Evolutionary conservation across 1,140 invertebrate genomes (phyloP).

Genomic region (Scaptomyza pallida): DNA sequence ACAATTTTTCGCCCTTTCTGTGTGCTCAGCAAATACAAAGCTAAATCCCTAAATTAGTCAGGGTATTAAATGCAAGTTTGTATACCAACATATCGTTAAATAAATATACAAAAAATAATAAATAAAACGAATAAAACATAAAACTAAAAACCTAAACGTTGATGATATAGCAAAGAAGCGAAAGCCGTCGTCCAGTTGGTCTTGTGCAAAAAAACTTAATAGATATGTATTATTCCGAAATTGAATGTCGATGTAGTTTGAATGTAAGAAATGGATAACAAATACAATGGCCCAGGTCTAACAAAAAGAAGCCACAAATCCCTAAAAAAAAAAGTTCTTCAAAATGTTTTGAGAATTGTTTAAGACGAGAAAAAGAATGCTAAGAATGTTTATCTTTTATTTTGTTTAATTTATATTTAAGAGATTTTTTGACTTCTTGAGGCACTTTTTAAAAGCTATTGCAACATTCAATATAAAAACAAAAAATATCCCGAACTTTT

Average conservation of each 20-base stretch:
- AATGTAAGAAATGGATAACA: constrained; percentile 40
- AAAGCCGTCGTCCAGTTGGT: constrained; percentile 37
- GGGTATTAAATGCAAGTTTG: constrained; percentile 78
- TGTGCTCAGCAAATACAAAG: constrained; percentile 51
- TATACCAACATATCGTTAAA: constrained; percentile 82
- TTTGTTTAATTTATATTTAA: constrained; percentile 12
- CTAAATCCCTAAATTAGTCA: constrained; percentile 68
- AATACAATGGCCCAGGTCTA: constrained; percentile 21
- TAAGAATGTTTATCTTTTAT: no score
- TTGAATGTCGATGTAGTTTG: constrained; percentile 52
- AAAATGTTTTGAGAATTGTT: constrained; percentile 40
- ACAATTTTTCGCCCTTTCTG: constrained; percentile 32
- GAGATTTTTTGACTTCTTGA: constrained; percentile 31
- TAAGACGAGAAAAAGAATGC: no score
- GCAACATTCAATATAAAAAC: constrained; percentile 26
- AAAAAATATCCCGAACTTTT: constrained; percentile 49
- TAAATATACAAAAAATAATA: constrained; percentile 68
- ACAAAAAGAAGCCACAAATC: constrained; percentile 20
- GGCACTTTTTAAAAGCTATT: constrained; percentile 44
- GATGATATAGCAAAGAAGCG: not conserved
- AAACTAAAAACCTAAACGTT: constrained; percentile 17
- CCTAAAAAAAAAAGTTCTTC: constrained; percentile 31
- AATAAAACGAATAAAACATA: constrained; percentile 32
- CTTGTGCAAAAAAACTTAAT: constrained; percentile 37
- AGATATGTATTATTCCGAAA: constrained; percentile 58